phyloP scores from a whole-genome alignment of 2,113 vertebrate genomes.

The Xenopus laevis region DNA sequence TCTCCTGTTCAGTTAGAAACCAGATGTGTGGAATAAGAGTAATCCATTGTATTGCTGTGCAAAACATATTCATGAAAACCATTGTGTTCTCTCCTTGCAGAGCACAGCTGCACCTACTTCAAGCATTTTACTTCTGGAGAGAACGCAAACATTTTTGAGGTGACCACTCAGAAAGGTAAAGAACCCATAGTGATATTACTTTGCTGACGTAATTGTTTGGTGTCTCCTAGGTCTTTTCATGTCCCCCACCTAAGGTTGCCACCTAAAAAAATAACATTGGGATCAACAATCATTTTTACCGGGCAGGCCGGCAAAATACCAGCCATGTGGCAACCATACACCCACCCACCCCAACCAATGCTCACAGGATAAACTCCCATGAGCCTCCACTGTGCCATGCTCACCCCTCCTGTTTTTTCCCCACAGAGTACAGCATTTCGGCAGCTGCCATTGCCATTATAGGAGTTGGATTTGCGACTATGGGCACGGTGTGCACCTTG shows the following conservation, averaged over 20 bases:
- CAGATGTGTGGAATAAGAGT: too few relatives aligned
- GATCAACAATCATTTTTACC: too few relatives aligned
- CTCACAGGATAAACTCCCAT: too few relatives aligned
- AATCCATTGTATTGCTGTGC: too few relatives aligned
- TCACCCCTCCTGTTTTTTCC: slow-evolving; percentile 8
- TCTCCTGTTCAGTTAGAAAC: too few relatives aligned
- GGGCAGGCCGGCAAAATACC: too few relatives aligned
- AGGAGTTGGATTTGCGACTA: slow-evolving; percentile 80
- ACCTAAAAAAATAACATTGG: background rate
- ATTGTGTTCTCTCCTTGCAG: slow-evolving; percentile 59
- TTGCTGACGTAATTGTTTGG: slow-evolving; percentile 2
- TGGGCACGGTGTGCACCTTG: slow-evolving; percentile 76
- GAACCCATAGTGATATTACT: background rate
- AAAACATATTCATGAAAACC: too few relatives aligned
- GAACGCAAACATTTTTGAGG: slow-evolving; percentile 82
- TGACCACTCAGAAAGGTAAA: slow-evolving; percentile 90
- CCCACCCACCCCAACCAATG: too few relatives aligned
- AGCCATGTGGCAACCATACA: too few relatives aligned
- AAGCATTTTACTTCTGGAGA: slow-evolving; percentile 86
- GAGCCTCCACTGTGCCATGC: background rate
- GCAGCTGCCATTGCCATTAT: slow-evolving; percentile 94
- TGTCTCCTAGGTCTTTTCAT: background rate
- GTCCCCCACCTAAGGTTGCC: too few relatives aligned
- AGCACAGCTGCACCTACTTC: slow-evolving; percentile 90
- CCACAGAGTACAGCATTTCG: slow-evolving; percentile 93